Base-by-base conservation (phyloP, 2,113 vertebrate genomes). In the Sceloporus tristichus region DNA sequence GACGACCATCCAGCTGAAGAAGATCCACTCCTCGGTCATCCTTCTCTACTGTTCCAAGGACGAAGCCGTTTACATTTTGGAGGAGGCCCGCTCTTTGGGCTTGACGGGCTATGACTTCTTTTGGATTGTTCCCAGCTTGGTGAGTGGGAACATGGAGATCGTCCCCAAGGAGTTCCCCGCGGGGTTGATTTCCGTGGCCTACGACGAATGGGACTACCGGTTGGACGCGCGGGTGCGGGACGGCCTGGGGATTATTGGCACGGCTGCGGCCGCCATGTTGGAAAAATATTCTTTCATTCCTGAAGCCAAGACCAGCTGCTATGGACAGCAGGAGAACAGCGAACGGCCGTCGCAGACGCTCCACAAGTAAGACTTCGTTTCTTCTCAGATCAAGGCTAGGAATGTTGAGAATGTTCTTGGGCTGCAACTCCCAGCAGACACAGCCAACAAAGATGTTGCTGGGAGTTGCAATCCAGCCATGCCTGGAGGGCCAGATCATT, bases 171-270 rank as follows among this genome's bases (percentile, higher is more conserved):
- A 98, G 87, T 99, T 99, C 93, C 99, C 99, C 1, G 97, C 98
- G 0, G 99, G 99, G 81, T 98, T 99, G 93, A 98, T 99, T 90
- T 99, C 99, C 0, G 98, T 99, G 74, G 98, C 98, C 3, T 99
- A 99, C 0, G 98, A 99, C 0, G 98, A 99, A 94, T 99, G 98
- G 99, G 99, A 99, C 97, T 99, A 99, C 89, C 98, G 97, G 14
- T 92, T 99, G 94, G 98, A 99, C 91, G 97, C 97, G 0, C 96
- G 99, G 8, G 98, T 99, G 0, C 95, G 97, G 4, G 99, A 99
- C 0, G 98, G 98, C 25, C 96, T 99, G 5, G 99, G 98, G 79
- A 98, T 99, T 96, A 98, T 99, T 66, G 98, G 98, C 48, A 98
- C 98, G 0, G 99, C 99, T 0, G 98, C 99, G 0, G 97, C 98